Evolutionary conservation across 2,888 invertebrate genomes (phyloP).

Genomic region (Tromatobia lineatoria): DNA sequence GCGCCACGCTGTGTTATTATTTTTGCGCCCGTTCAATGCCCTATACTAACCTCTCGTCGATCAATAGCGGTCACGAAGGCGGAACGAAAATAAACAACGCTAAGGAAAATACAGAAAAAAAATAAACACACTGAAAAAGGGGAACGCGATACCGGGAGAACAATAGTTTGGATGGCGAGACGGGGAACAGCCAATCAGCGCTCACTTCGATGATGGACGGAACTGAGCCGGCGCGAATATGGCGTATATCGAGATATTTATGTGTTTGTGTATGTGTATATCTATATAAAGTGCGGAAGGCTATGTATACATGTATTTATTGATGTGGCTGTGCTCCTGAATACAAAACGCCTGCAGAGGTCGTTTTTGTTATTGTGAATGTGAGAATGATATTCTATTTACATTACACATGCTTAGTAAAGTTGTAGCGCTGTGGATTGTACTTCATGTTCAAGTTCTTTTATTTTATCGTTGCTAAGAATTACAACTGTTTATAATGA

Average conservation of each 20-base stretch:
- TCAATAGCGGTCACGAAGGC: neutral
- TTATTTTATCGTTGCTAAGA: too few relatives aligned
- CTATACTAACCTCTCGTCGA: neutral
- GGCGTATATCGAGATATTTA: constrained; percentile 16
- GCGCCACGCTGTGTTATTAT: constrained; percentile 36
- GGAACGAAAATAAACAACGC: constrained; percentile 6
- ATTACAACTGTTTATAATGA: too few relatives aligned
- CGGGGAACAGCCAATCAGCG: constrained; percentile 37
- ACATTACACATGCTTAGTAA: too few relatives aligned
- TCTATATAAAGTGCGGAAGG: too few relatives aligned
- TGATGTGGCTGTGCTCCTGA: neutral
- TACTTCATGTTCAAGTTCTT: too few relatives aligned
- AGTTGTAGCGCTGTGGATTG: too few relatives aligned
- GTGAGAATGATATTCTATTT: too few relatives aligned
- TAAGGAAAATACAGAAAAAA: too few relatives aligned
- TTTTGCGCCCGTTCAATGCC: neutral
- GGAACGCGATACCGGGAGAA: constrained; percentile 21
- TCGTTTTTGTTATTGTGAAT: neutral
- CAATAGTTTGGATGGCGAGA: constrained; percentile 21
- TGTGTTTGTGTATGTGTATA: neutral
- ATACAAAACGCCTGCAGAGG: neutral
- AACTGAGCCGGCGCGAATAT: constrained; percentile 33
- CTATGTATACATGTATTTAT: too few relatives aligned
- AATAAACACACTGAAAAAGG: neutral
- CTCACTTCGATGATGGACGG: constrained; percentile 20